phyloP scores from a whole-genome alignment of 2,888 invertebrate genomes.

The Apocheima hispidaria region DNA sequence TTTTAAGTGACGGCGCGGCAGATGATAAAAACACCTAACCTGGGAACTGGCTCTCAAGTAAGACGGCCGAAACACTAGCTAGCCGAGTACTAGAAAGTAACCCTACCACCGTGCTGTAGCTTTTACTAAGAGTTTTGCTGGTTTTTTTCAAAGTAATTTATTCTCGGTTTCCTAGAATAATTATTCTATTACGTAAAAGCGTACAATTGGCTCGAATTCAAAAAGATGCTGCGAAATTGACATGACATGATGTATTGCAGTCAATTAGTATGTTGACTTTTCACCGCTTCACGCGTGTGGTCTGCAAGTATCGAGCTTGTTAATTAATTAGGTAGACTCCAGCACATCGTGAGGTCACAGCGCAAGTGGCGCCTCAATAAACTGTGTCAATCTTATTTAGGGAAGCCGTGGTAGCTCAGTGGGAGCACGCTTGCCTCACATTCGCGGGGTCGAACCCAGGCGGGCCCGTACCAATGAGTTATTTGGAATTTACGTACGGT shows the following conservation, averaged over 20 bases:
- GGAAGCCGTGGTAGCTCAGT: too few relatives aligned
- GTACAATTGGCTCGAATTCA: constrained; percentile 20
- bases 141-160: neutral
- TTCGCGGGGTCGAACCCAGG: too few relatives aligned
- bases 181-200: neutral
- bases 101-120: too few relatives aligned
- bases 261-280: constrained; percentile 68
- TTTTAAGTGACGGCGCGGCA: too few relatives aligned
- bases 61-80: too few relatives aligned
- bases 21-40: too few relatives aligned
- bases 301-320: constrained; percentile 52
- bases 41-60: too few relatives aligned
- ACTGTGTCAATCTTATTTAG: constrained; percentile 64
- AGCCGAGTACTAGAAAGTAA: too few relatives aligned
- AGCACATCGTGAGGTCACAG: constrained; percentile 63
- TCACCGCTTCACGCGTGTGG: constrained; percentile 68
- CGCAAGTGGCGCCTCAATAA: constrained; percentile 57
- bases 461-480: too few relatives aligned
- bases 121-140: too few relatives aligned
- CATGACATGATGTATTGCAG: constrained; percentile 26
- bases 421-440: too few relatives aligned
- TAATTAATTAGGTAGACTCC: constrained; percentile 46
- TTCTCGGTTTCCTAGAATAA: neutral
- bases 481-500: too few relatives aligned
- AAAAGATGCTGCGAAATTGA: constrained; percentile 14